Evolutionary conservation across 2,113 vertebrate species (phyloP).

Genomic region (Lota lota): DNA sequence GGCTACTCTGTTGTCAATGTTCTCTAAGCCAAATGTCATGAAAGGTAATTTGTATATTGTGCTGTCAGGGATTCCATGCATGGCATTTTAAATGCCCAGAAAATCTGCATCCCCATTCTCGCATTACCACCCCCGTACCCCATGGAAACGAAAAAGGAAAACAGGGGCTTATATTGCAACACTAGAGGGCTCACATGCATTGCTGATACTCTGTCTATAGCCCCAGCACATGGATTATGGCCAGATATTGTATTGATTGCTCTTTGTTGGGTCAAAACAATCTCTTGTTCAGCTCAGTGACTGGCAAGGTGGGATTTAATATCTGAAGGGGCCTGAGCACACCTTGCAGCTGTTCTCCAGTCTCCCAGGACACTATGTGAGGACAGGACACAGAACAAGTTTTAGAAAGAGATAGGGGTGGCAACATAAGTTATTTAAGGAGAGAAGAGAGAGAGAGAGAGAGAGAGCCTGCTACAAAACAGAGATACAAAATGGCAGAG

Average conservation of each 20-base stretch:
- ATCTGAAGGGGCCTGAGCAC: too few species aligned
- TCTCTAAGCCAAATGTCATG: conserved; percentile 36
- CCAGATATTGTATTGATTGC: conserved; percentile 48
- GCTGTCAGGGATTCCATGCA: conserved; percentile 8
- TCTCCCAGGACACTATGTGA: too few species aligned
- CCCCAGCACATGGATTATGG: conserved; percentile 21
- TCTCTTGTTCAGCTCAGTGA: too few species aligned
- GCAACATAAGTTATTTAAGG: not conserved
- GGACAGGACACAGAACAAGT: too few species aligned
- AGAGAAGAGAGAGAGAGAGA: not conserved
- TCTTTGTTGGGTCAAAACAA: conserved; percentile 36
- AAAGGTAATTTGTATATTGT: conserved; percentile 36
- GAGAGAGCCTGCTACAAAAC: not conserved
- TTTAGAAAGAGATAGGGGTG: too few species aligned
- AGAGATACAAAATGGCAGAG: not conserved
- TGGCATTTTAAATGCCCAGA: conserved; percentile 14
- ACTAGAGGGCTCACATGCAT: conserved; percentile 70
- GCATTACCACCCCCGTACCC: not conserved
- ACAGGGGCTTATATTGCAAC: conserved; percentile 36
- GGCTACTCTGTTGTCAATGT: conserved; percentile 31
- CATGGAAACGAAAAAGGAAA: conserved; percentile 16
- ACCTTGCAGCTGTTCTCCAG: too few species aligned
- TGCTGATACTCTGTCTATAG: conserved; percentile 16
- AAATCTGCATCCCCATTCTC: conserved; percentile 8
- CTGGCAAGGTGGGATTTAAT: too few species aligned